phyloP scores from a whole-genome alignment of 2,113 vertebrate genomes.

The Tympanuchus pallidicinctus region DNA sequence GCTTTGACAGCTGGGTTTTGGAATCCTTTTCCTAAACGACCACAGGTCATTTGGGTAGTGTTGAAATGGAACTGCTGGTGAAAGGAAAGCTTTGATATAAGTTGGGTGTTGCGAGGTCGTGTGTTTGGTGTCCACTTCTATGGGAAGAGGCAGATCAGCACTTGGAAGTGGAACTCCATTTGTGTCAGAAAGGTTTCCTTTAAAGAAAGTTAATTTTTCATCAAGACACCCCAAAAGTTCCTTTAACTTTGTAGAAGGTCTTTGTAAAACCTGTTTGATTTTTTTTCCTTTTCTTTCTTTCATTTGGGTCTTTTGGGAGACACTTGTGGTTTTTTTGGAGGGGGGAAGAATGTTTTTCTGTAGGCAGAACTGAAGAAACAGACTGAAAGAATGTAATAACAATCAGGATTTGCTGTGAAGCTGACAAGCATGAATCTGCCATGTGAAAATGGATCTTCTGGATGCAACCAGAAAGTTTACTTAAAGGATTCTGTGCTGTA shows the following conservation, averaged over 20 bases:
- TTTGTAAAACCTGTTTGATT: neutral
- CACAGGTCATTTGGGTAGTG: neutral
- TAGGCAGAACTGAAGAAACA: neutral
- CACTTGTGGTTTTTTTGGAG: neutral
- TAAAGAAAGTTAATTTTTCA: neutral
- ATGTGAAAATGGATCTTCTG: accelerated
- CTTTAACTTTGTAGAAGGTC: neutral
- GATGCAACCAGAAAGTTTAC: too few species aligned
- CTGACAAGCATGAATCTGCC: accelerated
- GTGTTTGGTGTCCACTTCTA: accelerated
- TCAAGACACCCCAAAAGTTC: neutral
- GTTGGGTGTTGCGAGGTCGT: accelerated
- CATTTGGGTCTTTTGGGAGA: neutral
- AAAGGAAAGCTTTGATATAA: neutral
- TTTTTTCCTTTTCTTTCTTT: neutral
- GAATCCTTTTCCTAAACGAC: neutral
- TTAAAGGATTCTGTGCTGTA: neutral
- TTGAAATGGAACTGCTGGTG: too few species aligned
- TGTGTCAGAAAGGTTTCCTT: neutral
- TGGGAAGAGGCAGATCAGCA: neutral
- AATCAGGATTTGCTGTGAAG: neutral
- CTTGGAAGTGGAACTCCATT: accelerated
- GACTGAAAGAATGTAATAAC: neutral
- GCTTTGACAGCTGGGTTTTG: neutral
- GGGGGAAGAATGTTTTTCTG: neutral